Base-by-base conservation (phyloP, 2,113 vertebrate species). In the Phasianus colchicus region DNA sequence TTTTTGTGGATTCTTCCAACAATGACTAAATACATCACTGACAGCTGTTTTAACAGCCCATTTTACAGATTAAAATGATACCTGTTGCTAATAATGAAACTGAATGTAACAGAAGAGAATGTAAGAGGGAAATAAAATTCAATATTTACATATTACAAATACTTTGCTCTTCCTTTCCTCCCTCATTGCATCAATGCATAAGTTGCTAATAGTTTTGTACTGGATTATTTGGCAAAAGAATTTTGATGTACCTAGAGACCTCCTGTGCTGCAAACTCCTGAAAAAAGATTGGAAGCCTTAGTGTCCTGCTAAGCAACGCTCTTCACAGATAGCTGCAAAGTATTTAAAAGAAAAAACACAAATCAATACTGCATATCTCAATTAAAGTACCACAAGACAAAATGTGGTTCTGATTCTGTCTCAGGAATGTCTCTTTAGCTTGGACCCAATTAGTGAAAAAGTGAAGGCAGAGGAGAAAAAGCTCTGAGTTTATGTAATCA, bases 21-120 rank as follows among this genome's bases (percentile, higher is more conserved):
- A 48, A 3, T 2, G 24, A 83, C 83, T 76, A 90, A 89, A 70
- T 50, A 52, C 25, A 27, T 63, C 69, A 30, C 70, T 70, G 58
- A 63, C 92, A 93, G 77, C 70, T 89, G 74, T 82, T 93, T 86
- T 77, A 88, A 64, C 55, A 95, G 60, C 43, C 22, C 43, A 57
- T 21, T 45, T 73, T 75, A n/a, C 61, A 89, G 84, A 79, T 84
- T 78, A 78, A 93, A 93, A 84, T 78, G 4, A 42, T 72, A 83
- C 43, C 52, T 84, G 65, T 71, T 63, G 72, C 54, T 84, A 69
- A 48, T 36, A 83, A 47, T 29, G 66, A 82, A 65, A 25, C 32
- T 65, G 42, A 91, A 88, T 47, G 58, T 58, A 74, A 89, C 34
- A 66, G 30, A 93, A 83, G 25, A 90, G 60, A 83, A 92, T 74